A percentile compares a stretch with the other conserved stretches of the same genome.
phyloP scores from a whole-genome alignment of 2,888 invertebrate genomes.

The Meteorus cinctellus region DNA sequence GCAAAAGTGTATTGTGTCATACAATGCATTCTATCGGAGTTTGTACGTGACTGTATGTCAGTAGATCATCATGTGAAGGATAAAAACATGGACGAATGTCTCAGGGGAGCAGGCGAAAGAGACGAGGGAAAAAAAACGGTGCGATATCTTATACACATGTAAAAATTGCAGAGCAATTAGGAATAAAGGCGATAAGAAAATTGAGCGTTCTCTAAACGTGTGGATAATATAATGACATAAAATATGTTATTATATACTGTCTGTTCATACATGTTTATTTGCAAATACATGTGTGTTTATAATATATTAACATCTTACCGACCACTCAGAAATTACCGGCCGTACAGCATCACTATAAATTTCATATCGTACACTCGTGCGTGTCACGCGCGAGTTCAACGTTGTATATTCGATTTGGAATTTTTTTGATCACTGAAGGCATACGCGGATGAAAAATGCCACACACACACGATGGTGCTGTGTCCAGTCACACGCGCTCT shows the following conservation, averaged over 20 bases:
- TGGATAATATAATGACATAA: too few relatives aligned
- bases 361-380: slow-evolving; percentile 43
- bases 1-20: background rate
- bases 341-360: slow-evolving; percentile 49
- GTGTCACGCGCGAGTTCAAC: slow-evolving; percentile 31
- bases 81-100: slow-evolving; percentile 26
- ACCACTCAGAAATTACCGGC: slow-evolving; percentile 62
- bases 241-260: background rate
- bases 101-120: background rate
- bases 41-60: background rate
- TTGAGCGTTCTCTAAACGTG: too few relatives aligned
- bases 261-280: background rate
- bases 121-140: background rate
- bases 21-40: background rate
- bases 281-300: background rate
- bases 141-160: background rate
- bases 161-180: too few relatives aligned
- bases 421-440: slow-evolving; percentile 23
- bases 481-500: slow-evolving; percentile 28
- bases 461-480: background rate
- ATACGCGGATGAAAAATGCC: slow-evolving; percentile 37
- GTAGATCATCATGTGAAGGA: slow-evolving; percentile 2
- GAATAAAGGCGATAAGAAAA: too few relatives aligned
- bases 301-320: slow-evolving; percentile 57
- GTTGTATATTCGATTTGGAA: slow-evolving; percentile 1